Evolutionary conservation across 2,113 vertebrate species (phyloP).

Genomic region (Gobio gobio): DNA sequence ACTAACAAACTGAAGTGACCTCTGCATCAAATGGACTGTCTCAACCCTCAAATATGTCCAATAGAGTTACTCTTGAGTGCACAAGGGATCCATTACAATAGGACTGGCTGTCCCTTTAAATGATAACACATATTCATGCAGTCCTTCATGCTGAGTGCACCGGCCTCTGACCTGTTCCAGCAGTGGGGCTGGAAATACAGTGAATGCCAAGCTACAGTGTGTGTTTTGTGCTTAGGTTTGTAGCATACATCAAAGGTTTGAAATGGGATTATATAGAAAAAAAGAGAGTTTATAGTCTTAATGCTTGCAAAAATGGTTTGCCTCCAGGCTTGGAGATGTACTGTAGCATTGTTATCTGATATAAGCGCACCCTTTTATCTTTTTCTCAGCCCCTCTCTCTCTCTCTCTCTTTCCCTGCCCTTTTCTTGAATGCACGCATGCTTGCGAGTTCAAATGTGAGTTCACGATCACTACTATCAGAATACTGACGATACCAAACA

Average conservation of each 20-base stretch:
- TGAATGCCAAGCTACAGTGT: not conserved
- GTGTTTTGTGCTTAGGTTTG: not conserved
- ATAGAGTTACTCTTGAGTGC: slow-evolving; percentile 8
- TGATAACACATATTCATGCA: slow-evolving; percentile 36
- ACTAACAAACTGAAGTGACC: not conserved
- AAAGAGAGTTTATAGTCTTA: slow-evolving; percentile 1
- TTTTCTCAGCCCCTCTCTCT: not conserved
- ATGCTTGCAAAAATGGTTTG: slow-evolving; percentile 37
- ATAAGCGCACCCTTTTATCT: slow-evolving; percentile 29
- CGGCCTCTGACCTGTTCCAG: slow-evolving; percentile 34
- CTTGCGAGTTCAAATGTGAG: slow-evolving; percentile 23
- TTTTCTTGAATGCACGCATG: slow-evolving; percentile 22
- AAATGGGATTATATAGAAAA: slow-evolving; percentile 21
- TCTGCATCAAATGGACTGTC: not conserved
- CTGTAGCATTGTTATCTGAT: slow-evolving; percentile 38
- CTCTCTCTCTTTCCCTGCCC: not conserved
- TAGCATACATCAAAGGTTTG: slow-evolving; percentile 3
- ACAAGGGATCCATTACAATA: slow-evolving; percentile 23
- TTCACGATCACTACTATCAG: not conserved
- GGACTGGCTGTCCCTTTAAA: slow-evolving; percentile 32
- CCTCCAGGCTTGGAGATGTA: not conserved
- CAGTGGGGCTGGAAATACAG: slow-evolving; percentile 21
- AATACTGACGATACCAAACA: slow-evolving; percentile 35
- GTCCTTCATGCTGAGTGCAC: slow-evolving; percentile 30
- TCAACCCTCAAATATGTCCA: not conserved